phyloP scores from a whole-genome alignment of 1,140 invertebrate species.

The Cepaea nemoralis region DNA sequence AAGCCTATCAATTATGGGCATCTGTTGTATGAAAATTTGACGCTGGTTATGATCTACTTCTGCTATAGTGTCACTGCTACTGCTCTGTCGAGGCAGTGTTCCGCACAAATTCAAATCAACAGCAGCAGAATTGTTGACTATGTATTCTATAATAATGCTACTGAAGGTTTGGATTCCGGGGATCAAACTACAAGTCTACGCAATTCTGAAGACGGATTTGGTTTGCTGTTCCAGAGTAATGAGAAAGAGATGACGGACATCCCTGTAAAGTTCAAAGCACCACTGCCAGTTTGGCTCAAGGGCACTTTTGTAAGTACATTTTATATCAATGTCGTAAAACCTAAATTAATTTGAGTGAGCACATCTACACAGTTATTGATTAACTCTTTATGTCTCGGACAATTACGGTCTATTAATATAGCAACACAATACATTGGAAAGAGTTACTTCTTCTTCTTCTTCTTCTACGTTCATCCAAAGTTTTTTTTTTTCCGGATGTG shows the following conservation, averaged over 20 bases:
- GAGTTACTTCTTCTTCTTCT: too few relatives aligned
- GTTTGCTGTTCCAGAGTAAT: conserved; percentile 28
- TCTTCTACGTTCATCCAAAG: too few relatives aligned
- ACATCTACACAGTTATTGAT: too few relatives aligned
- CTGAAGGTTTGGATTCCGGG: neutral
- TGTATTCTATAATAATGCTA: neutral
- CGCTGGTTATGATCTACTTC: neutral
- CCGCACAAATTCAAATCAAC: neutral
- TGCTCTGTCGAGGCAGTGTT: neutral
- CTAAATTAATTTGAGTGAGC: too few relatives aligned
- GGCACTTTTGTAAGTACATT: conserved; percentile 33
- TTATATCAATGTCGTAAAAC: too few relatives aligned
- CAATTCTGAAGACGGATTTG: neutral
- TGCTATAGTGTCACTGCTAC: neutral
- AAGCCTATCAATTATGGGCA: too few relatives aligned
- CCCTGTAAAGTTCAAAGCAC: conserved; percentile 3
- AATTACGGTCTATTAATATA: too few relatives aligned
- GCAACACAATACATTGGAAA: too few relatives aligned
- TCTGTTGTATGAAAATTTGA: neutral
- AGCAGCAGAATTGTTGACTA: neutral
- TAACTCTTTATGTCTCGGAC: too few relatives aligned
- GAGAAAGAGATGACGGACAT: conserved; percentile 8
- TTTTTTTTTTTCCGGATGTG: too few relatives aligned
- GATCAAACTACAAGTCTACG: neutral
- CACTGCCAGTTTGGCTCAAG: conserved; percentile 24